These are phyloP conservation scores for Stomatorhinus ivindoensis DNA, from an alignment of 2,113 vertebrate genomes.

Conservation along the genomic window DNA sequence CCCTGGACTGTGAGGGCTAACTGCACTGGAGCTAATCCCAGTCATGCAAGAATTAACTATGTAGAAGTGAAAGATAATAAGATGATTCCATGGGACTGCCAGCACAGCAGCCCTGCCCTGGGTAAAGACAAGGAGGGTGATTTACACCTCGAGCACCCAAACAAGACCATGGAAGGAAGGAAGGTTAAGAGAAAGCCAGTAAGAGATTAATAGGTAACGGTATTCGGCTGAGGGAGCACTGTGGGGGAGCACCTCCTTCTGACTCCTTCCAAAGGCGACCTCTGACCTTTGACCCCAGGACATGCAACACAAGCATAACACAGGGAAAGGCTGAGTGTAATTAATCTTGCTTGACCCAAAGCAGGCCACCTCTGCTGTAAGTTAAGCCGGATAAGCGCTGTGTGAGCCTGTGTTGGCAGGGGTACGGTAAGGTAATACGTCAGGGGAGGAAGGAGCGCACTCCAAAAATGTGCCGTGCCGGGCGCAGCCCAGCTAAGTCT, in stretches of 20 bases:
- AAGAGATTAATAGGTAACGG: not conserved
- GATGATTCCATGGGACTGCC: not conserved
- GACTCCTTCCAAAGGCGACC: not conserved
- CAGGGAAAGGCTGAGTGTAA: not conserved
- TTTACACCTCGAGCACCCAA: not conserved
- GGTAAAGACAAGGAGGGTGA: not conserved
- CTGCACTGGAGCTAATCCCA: not conserved
- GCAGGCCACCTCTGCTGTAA: not conserved
- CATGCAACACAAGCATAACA: not conserved
- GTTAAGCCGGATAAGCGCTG: constrained; percentile 10
- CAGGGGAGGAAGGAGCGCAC: not conserved
- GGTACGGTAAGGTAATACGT: not conserved
- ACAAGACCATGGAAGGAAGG: not conserved
- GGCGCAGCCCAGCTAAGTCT: not conserved
- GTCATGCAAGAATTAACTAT: not conserved
- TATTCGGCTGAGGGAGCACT: not conserved
- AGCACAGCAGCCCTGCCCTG: not conserved
- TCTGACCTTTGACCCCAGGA: not conserved
- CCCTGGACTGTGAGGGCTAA: not conserved
- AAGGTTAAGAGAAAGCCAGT: not conserved
- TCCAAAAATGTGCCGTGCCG: not conserved
- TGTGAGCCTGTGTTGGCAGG: not conserved
- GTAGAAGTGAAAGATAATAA: not conserved
- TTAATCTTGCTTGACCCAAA: constrained; percentile 8
- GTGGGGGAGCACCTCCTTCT: not conserved